Evolutionary conservation across 1,140 invertebrate species (phyloP).

Genomic region (Thereuonema tuberculata): DNA sequence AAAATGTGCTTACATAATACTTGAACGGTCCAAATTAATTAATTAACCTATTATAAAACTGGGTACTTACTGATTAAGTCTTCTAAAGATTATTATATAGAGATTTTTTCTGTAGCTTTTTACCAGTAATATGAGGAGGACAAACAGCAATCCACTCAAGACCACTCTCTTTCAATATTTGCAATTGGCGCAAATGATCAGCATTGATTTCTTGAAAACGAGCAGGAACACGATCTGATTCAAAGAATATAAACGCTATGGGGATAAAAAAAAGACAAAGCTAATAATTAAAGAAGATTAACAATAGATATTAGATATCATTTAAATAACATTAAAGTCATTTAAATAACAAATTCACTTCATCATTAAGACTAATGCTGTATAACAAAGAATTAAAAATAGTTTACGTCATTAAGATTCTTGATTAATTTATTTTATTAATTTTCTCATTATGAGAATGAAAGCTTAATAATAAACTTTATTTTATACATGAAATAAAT

Average conservation of each 20-base stretch:
- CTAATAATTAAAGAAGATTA: not conserved
- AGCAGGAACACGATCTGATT: conserved; percentile 50
- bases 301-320: too few relatives aligned
- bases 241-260: conserved; percentile 59
- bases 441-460: too few relatives aligned
- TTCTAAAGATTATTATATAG: conserved; percentile 7
- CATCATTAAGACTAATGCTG: conserved; percentile 33
- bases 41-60: too few relatives aligned
- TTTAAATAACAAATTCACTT: not conserved
- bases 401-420: too few relatives aligned
- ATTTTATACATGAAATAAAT: too few relatives aligned
- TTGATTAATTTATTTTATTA: too few relatives aligned
- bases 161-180: conserved; percentile 44
- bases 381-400: too few relatives aligned
- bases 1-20: too few relatives aligned
- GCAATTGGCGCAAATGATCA: conserved; percentile 62
- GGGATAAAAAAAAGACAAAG: conserved; percentile 17
- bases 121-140: conserved; percentile 66
- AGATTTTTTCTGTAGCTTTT: conserved; percentile 16
- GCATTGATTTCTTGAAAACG: conserved; percentile 53
- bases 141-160: conserved; percentile 62
- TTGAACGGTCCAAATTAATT: too few relatives aligned
- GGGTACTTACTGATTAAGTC: too few relatives aligned
- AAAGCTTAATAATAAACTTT: too few relatives aligned
- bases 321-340: too few relatives aligned